Percentiles rank a stretch among this genome's conserved stretches.
phyloP scores from a whole-genome alignment of 2,888 invertebrate genomes.

The Drosophila pseudotalamancana region DNA sequence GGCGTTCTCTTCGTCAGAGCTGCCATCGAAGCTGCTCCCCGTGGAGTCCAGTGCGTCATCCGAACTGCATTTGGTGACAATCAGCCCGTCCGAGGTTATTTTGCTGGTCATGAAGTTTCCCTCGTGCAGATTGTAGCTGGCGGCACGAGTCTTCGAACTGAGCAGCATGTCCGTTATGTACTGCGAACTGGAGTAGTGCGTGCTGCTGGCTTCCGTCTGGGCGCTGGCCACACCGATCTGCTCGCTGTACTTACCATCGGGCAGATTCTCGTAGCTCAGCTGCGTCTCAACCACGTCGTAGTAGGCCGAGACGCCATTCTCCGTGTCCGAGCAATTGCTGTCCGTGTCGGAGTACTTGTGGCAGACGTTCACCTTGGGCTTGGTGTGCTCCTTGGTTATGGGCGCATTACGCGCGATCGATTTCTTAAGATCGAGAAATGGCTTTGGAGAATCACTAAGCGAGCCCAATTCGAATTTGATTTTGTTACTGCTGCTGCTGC shows the following conservation, averaged over 20 bases:
- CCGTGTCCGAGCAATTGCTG: constrained; percentile 87
- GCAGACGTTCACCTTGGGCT: constrained; percentile 88
- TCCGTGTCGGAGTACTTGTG: constrained; percentile 87
- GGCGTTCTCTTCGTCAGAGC: constrained; percentile 84
- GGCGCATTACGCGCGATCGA: constrained; percentile 87
- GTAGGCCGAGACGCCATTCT: constrained; percentile 84
- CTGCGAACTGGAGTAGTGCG: constrained; percentile 81
- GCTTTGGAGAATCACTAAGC: constrained; percentile 78
- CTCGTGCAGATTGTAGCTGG: constrained; percentile 84
- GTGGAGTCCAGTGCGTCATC: constrained; percentile 84
- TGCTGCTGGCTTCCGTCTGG: constrained; percentile 49
- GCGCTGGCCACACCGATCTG: constrained; percentile 66
- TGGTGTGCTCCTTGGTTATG: constrained; percentile 88
- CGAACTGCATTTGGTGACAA: constrained; percentile 84
- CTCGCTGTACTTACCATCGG: constrained; percentile 82
- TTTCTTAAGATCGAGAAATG: constrained; percentile 84
- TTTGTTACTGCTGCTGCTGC: constrained; percentile 55
- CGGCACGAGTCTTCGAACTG: constrained; percentile 83
- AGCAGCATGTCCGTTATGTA: constrained; percentile 84
- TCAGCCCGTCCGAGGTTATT: constrained; percentile 84
- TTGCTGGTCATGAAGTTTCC: constrained; percentile 84
- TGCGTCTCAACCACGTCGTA: constrained; percentile 84
- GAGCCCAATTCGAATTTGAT: constrained; percentile 83
- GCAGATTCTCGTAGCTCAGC: constrained; percentile 83
- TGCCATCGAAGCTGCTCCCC: constrained; percentile 84